Conservation (phyloP, 2,797 vertebrate genomes). For the Molossus molossus region DNA sequence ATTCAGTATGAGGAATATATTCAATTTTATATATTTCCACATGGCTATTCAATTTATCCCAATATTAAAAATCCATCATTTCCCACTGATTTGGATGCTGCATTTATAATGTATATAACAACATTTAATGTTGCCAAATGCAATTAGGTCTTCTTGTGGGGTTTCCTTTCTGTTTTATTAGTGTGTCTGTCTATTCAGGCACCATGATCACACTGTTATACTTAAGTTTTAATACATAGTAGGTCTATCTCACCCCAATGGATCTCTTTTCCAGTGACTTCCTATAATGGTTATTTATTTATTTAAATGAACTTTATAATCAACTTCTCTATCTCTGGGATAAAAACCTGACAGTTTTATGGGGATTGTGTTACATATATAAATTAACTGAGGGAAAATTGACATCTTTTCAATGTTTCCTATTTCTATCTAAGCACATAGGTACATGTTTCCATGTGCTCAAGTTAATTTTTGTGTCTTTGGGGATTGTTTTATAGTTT, state of each 20-base stretch:
- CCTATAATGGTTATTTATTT: neutral
- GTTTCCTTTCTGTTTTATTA: neutral
- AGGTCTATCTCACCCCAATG: neutral
- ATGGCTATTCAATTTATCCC: neutral
- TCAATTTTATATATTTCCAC: neutral
- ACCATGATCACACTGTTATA: neutral
- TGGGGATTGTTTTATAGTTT: slow-evolving; percentile 21
- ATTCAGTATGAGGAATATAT: neutral
- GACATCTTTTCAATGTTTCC: neutral
- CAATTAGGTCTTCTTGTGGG: neutral
- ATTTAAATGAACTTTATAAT: slow-evolving; percentile 38
- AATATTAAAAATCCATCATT: neutral
- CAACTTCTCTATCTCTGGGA: neutral
- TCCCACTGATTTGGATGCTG: neutral
- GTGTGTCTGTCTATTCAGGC: neutral
- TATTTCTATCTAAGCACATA: neutral
- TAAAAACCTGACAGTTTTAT: neutral
- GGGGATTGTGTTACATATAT: neutral
- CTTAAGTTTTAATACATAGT: neutral
- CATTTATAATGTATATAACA: neutral
- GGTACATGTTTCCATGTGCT: neutral
- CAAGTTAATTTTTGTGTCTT: neutral
- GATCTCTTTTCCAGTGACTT: neutral
- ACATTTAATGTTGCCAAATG: neutral
- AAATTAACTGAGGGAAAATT: slow-evolving; percentile 4